Base-by-base conservation (phyloP, 2,113 vertebrate genomes). In the Pheucticus melanocephalus region DNA sequence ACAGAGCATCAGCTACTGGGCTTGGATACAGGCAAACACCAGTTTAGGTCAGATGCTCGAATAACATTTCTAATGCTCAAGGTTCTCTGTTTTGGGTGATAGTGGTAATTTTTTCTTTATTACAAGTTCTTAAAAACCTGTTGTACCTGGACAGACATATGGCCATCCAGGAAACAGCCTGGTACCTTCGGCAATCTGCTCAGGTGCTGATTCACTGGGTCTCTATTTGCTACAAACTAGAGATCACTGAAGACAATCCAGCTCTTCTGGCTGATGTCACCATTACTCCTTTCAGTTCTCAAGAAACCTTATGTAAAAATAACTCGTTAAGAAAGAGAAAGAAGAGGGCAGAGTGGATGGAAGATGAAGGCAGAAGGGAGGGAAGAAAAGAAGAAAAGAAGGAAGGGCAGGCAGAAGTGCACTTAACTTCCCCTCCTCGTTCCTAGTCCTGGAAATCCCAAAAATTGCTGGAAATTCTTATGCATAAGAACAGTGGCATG, bases 211-310 rank as follows among this genome's bases (percentile, higher is more conserved):
- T 48, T 77, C 42, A 25, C 40, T 7, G 6, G 37, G 8, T 61
- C 54, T 75, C 69, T 57, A 5, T 63, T 42, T 73, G 25, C 81
- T 50, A 37, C 1, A 5, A 81, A 86, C 15, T 54, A 44, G 39
- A 59, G 23, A 20, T 39, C 1, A 1, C 37, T 35, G 37, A 44
- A 88, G 45, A 28, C 18, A 80, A 42, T 6, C 0, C 0, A 73
- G 23, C 4, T 2, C 40, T 22, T 76, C 15, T 44, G 85, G 24
- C 31, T 73, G 22, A 48, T 25, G 47, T 53, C 84, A 81, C n/a
- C 28, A 13, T 48, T 37, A 37, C 9, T 91, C 25, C 40, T 61
- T 11, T 40, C 28, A 20, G 12, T 70, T 83, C 59, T 68, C 48
- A 35, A 73, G n/a, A 60, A 84, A 72, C 2, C 3, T 33, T 15